Evolutionary conservation across 2,797 vertebrate genomes (phyloP), one percentile per base, ranked within the genome.

Genomic region (Vespertilio murinus): DNA sequence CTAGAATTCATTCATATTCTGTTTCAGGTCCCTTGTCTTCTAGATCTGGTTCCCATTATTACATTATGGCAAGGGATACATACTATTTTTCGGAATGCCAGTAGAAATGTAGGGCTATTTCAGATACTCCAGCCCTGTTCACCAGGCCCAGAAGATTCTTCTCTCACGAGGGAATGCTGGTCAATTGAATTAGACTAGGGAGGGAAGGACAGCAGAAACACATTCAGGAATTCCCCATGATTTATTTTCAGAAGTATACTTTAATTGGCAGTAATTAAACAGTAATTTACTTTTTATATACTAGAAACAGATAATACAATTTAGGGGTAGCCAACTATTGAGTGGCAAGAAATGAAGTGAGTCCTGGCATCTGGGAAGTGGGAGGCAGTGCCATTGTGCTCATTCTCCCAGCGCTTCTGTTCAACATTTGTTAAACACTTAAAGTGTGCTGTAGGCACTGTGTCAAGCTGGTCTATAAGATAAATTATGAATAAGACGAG

Each of bases 161-260:
- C 28, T 73, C 11, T 56, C n/a, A 38, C 23, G 33, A 20, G 74
- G 16, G 17, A 6, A 35, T 45, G 5, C 23, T 64, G 17, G 16
- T 86, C 67, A 83, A 33, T 85, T 61, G 23, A 96, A 79, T 85
- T 85, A 75, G 33, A 64, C 35, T 78, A 81, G 25, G 13, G 17
- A 86, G 8, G 23, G n/a, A 70, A 74, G 11, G 56, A 59, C 12
- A 85, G 28, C 8, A 52, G 45, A 28, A 91, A 90, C 70, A 22
- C 20, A 30, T 92, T 92, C 5, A 64, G 35, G 10, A 40, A 65
- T 85, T 71, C 38, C 65, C 40, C 52, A 7, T 47, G n/a, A 49
- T 65, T 84, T 94, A n/a, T 45, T 87, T 92, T 71, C 49, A 64
- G 45, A 90, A 64, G 33, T 83, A 30, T 54, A 83, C 64, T 95